These are phyloP conservation scores for Engraulis encrasicolus DNA, from an alignment of 2,113 vertebrate genomes.

Conservation along the genomic window DNA sequence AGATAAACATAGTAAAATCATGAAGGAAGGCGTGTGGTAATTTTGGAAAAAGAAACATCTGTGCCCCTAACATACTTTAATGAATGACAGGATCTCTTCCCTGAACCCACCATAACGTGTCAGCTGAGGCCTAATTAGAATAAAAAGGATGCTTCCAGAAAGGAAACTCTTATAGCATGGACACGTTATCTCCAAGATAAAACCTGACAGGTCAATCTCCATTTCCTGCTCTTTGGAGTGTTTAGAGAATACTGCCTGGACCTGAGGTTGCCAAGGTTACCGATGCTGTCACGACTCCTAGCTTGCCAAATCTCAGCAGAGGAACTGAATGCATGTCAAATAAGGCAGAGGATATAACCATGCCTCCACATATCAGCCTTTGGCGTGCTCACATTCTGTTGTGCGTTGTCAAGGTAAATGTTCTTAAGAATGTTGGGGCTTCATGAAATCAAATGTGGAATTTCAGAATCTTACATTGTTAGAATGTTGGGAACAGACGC, in stretches of 20 bases:
- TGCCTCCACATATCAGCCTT: background rate
- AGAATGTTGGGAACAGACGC: no score
- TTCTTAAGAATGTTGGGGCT: no score
- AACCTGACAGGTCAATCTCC: conserved; percentile 55
- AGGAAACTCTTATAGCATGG: background rate
- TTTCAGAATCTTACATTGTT: no score
- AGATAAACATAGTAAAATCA: background rate
- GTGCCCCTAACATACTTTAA: background rate
- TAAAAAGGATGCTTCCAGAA: conserved; percentile 15
- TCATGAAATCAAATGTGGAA: no score
- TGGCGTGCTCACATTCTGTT: background rate
- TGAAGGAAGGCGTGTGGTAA: background rate
- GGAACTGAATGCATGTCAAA: conserved; percentile 49
- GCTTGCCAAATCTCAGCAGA: conserved; percentile 45
- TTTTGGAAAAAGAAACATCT: background rate
- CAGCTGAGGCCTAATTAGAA: conserved; percentile 1
- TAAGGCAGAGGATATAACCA: background rate
- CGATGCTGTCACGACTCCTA: conserved; percentile 41
- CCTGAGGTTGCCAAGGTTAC: conserved; percentile 64
- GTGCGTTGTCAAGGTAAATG: no score
- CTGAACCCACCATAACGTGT: background rate
- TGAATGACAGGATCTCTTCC: background rate
- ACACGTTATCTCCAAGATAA: conserved; percentile 33
- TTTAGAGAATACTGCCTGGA: conserved; percentile 26
- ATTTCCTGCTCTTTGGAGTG: background rate